Evolutionary conservation across 2,888 invertebrate genomes (phyloP), one percentile per base, ranked within the genome.

Genomic region (Drosophila sordidula): DNA sequence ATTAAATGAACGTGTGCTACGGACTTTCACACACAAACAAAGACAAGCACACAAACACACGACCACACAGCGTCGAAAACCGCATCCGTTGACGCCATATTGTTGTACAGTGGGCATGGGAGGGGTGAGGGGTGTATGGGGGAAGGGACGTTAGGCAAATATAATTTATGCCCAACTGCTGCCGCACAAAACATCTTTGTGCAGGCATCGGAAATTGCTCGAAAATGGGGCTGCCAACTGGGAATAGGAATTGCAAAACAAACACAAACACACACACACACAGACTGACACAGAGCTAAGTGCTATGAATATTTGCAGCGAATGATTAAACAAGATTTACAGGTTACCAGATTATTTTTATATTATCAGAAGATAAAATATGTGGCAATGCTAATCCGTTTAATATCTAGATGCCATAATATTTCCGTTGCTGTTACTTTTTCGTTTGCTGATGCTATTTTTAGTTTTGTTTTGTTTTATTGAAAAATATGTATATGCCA

Each of bases 51-150:
- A 63, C 22, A 61, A 34, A 61, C 16, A 46, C 12, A 54, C 34
- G 44, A 11, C 38, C 29, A 49, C 16, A 46, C 65, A 49, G 36
- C 47, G 26, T 47, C 41, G 49, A 38, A 61, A 76, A 80, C 80
- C 83, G 61, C 83, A 82, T 79, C 67, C 87, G 70, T 86, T 69
- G 86, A 65, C 87, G 81, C 82, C 89, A 89, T 89, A 76, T 79
- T 85, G 75, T 8, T 54, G 16, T 4, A 11, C 22, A 29, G 77
- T 59, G 77, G 69, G 49, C 5, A 14, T 47, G 25, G 18, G 4
- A 11, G n/a, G 45, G n/a, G 45, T 50, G 25, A 36, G 29, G 5
- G 5, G 44, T 5, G 14, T 26, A 29, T 16, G 12, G n/a, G 44
- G 25, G 26, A 46, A 4, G 4, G 32, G 42, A 49, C 56, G 29